Conservation (phyloP, 2,888 invertebrate genomes). For the Agapetus fuscipes region DNA sequence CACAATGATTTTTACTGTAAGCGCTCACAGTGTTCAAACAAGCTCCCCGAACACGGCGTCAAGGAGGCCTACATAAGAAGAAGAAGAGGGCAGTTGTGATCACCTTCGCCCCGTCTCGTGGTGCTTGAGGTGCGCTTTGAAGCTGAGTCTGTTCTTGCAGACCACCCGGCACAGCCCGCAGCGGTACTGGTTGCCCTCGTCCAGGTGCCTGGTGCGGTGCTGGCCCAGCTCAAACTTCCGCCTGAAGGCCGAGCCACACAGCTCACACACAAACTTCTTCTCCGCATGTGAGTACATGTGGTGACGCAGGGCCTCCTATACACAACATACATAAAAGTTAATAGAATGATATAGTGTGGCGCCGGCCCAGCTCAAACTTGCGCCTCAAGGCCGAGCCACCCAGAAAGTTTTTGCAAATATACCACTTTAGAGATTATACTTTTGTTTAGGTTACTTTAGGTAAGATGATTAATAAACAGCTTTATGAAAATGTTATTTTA, state of each 20-base stretch:
- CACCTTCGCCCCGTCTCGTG: slow-evolving; percentile 20
- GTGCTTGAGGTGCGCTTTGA: slow-evolving; percentile 18
- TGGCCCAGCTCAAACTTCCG: slow-evolving; percentile 22
- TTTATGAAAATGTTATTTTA: too few species aligned
- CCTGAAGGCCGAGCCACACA: slow-evolving; percentile 22
- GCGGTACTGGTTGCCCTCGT: slow-evolving; percentile 15
- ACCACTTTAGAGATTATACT: too few species aligned
- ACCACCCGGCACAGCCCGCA: slow-evolving; percentile 20
- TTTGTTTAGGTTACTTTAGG: too few species aligned
- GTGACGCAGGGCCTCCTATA: slow-evolving; percentile 21
- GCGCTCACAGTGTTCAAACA: too few species aligned
- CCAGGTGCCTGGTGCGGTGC: slow-evolving; percentile 21
- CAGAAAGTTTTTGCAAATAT: too few species aligned
- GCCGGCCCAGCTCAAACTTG: slow-evolving; percentile 22
- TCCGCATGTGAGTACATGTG: slow-evolving; percentile 20
- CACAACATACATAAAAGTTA: neutral
- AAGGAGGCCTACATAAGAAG: too few species aligned
- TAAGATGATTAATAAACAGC: too few species aligned
- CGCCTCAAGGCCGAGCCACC: slow-evolving; percentile 23
- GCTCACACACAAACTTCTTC: slow-evolving; percentile 21
- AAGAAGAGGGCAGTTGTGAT: too few species aligned
- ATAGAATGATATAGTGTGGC: too few species aligned
- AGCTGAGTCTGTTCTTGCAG: slow-evolving; percentile 21
- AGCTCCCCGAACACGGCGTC: too few species aligned
- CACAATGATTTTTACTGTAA: too few species aligned